phyloP scores from a whole-genome alignment of 2,113 vertebrate genomes.

The Forbesichthys agassizii region DNA sequence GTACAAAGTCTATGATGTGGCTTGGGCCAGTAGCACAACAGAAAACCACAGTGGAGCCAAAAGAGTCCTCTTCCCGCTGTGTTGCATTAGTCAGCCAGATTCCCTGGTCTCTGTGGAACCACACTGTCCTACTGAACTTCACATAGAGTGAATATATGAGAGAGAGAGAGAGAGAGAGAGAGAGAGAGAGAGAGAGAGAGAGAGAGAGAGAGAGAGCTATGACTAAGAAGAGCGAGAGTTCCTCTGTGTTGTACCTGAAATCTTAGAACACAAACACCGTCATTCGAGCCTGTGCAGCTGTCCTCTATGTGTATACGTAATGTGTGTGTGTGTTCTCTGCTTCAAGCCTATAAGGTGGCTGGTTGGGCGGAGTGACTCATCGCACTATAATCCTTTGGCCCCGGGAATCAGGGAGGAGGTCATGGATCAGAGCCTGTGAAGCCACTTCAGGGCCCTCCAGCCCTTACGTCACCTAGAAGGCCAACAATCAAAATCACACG shows the following conservation, averaged over 20 bases:
- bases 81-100: slow-evolving; percentile 50
- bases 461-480: not conserved
- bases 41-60: slow-evolving; percentile 18
- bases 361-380: slow-evolving; percentile 43
- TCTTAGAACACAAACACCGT: slow-evolving; percentile 60
- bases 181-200: slow-evolving; percentile 34
- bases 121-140: slow-evolving; percentile 68
- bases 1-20: slow-evolving; percentile 9
- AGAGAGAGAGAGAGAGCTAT: slow-evolving; percentile 53
- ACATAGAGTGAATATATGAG: slow-evolving; percentile 22
- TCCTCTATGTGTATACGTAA: slow-evolving; percentile 20
- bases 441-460: not conserved
- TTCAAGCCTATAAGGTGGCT: slow-evolving; percentile 11
- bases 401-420: slow-evolving; percentile 24
- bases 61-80: slow-evolving; percentile 24
- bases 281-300: slow-evolving; percentile 64
- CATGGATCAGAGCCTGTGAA: slow-evolving; percentile 36
- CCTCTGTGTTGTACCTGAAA: slow-evolving; percentile 47
- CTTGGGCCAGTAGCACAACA: slow-evolving; percentile 48
- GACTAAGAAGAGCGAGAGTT: slow-evolving; percentile 36
- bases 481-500: not conserved
- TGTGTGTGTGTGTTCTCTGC: slow-evolving; percentile 1
- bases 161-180: slow-evolving; percentile 5
- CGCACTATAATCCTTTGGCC: slow-evolving; percentile 6
- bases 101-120: slow-evolving; percentile 58